Percentiles rank a stretch among this genome's conserved stretches.
These are phyloP conservation scores for Silvanus unidentatus DNA, from an alignment of 2,888 invertebrate genomes.

Conservation along the genomic window DNA sequence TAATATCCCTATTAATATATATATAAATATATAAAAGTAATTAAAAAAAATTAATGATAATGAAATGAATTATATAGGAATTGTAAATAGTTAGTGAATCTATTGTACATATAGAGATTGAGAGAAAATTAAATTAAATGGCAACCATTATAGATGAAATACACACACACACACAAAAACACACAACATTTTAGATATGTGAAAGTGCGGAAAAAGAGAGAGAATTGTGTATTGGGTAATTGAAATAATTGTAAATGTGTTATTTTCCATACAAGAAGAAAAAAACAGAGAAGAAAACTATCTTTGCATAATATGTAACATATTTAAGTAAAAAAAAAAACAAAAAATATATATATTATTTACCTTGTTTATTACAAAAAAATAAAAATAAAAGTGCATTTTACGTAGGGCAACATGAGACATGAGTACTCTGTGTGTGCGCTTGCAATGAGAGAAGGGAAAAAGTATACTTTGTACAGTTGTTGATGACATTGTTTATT, in stretches of 20 bases:
- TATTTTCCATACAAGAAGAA: slow-evolving; percentile 38
- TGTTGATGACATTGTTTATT: slow-evolving; percentile 41
- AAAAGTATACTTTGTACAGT: slow-evolving; percentile 29
- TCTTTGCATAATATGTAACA: slow-evolving; percentile 24
- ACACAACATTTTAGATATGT: too few species aligned
- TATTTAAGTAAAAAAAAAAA: slow-evolving; percentile 5
- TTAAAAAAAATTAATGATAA: not conserved
- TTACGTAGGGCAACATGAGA: slow-evolving; percentile 44
- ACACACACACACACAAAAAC: slow-evolving; percentile 12
- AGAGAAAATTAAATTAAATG: slow-evolving; percentile 22
- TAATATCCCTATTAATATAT: slow-evolving; percentile 24
- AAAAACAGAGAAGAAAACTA: slow-evolving; percentile 20
- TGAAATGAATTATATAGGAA: slow-evolving; percentile 2
- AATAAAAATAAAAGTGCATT: slow-evolving; percentile 32
- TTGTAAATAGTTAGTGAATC: slow-evolving; percentile 39
- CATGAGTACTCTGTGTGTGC: too few species aligned
- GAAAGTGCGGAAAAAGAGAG: too few species aligned
- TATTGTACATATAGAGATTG: slow-evolving; percentile 38
- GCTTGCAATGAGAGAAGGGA: too few species aligned
- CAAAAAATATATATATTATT: slow-evolving; percentile 34
- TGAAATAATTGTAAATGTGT: slow-evolving; percentile 33
- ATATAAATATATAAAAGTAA: slow-evolving; percentile 9
- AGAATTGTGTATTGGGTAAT: slow-evolving; percentile 22
- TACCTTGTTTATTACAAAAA: slow-evolving; percentile 30
- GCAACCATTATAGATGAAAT: slow-evolving; percentile 18